Base-by-base conservation (phyloP, 2,888 invertebrate genomes). In the Drosophila paranaensis region DNA sequence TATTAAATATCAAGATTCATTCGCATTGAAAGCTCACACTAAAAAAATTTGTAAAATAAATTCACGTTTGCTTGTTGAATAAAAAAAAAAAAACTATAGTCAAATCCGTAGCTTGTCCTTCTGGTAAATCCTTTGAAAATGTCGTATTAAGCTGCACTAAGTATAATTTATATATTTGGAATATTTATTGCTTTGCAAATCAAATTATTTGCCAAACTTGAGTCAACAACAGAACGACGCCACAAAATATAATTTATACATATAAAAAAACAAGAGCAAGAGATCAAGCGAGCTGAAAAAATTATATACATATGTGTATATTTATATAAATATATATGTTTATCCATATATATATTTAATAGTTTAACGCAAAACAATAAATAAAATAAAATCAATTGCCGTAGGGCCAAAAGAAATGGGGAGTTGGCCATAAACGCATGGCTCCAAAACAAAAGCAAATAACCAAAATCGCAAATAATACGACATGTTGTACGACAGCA, bases 291-390 rank as follows among this genome's bases (percentile, higher is more conserved):
- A 60, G 33, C 54, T 40, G 30, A 55, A 55, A 54, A 37, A 13
- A 20, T 11, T 6, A 86, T 85, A 90, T 89, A 37, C 20, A 39
- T n/a, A 27, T 27, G n/a, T 11, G 8, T 30, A 30, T 30, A 30
- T 30, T 30, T 30, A 30, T 30, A 33, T 33, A 8, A 33, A 33
- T 33, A 33, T 75, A 76, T 69, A 79, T 77, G 82, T 90, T 25
- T 8, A 14, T 35, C 64, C 73, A 78, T 75, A 71, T 69, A 79
- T 74, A 87, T 87, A 90, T 87, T 90, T 90, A 90, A 90, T 90
- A 90, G 90, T 88, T 89, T 81, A 82, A 89, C 82, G 91, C 87
- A 88, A 80, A 82, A 85, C 86, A 82, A 89, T 90, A 90, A 90
- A 90, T 90, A 90, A 89, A 89, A 80, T 74, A 79, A 85, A 90